Conservation (phyloP, 64 coral and sea anemone genomes). For the Montipora capricornis region DNA sequence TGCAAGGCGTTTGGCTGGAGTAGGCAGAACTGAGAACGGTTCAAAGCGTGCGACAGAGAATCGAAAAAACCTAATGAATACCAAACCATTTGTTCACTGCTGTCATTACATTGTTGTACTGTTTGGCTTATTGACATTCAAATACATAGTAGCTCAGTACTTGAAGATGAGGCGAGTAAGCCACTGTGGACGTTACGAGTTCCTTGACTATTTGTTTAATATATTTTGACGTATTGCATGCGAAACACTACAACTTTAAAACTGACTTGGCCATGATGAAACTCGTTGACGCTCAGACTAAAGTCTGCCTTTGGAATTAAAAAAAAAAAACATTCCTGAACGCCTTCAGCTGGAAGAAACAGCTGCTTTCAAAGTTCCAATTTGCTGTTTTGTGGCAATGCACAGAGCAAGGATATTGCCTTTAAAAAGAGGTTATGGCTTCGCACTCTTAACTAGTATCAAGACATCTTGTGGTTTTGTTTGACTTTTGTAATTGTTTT, state of each 20-base stretch:
- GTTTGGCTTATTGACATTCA: not conserved
- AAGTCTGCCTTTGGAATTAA: not conserved
- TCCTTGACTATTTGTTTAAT: not conserved
- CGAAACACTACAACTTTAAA: not conserved
- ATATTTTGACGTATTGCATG: not conserved
- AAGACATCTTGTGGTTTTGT: not conserved
- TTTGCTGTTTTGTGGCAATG: not conserved
- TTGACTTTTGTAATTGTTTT: slow-evolving; percentile 10
- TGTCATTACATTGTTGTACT: not conserved
- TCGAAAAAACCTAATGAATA: not conserved
- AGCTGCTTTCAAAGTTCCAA: not conserved
- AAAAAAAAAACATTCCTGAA: not conserved
- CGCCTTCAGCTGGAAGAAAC: no score
- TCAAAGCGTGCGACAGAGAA: no score
- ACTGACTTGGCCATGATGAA: not conserved
- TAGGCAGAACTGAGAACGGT: not conserved
- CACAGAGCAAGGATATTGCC: not conserved
- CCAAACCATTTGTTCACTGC: not conserved
- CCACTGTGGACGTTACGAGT: not conserved
- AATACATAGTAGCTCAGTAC: not conserved
- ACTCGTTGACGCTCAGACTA: not conserved
- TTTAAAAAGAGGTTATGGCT: not conserved
- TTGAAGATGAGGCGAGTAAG: not conserved
- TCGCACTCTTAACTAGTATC: slow-evolving; percentile 1
- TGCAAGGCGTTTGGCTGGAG: no score